These are phyloP conservation scores for Otolemur crassicaudatus DNA, from an alignment of 2,797 vertebrate genomes.

Conservation along the genomic window DNA sequence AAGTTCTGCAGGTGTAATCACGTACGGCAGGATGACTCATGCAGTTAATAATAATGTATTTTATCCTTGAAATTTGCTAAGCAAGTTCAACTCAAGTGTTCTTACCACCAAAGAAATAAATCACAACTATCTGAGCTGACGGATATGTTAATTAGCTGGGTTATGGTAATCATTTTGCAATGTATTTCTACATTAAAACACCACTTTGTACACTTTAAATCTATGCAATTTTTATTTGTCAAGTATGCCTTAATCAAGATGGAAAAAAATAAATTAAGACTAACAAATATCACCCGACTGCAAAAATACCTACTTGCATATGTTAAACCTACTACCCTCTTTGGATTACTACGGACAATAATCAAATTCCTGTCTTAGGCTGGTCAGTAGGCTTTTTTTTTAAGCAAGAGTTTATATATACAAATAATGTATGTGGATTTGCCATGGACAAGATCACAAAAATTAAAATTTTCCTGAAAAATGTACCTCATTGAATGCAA, in stretches of 20 bases:
- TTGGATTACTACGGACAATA: background rate
- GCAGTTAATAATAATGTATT: background rate
- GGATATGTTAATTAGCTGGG: background rate
- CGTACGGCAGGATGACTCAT: background rate
- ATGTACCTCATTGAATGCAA: background rate
- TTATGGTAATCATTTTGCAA: background rate
- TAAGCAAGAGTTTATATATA: background rate
- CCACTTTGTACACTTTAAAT: background rate
- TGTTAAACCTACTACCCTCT: background rate
- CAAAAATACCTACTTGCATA: background rate
- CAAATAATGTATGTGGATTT: background rate
- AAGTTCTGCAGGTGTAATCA: background rate
- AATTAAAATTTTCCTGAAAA: slow-evolving; percentile 27
- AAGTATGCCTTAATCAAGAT: background rate
- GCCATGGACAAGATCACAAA: slow-evolving; percentile 2
- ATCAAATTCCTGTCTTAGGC: background rate
- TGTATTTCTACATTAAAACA: background rate
- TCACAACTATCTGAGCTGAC: background rate
- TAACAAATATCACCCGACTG: background rate
- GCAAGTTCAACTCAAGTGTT: background rate
- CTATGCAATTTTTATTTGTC: background rate
- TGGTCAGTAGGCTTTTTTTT: background rate
- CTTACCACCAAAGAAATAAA: background rate
- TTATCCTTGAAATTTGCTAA: background rate
- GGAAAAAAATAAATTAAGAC: background rate